Conservation (phyloP, 2,113 vertebrate genomes). For the Etheostoma cragini region DNA sequence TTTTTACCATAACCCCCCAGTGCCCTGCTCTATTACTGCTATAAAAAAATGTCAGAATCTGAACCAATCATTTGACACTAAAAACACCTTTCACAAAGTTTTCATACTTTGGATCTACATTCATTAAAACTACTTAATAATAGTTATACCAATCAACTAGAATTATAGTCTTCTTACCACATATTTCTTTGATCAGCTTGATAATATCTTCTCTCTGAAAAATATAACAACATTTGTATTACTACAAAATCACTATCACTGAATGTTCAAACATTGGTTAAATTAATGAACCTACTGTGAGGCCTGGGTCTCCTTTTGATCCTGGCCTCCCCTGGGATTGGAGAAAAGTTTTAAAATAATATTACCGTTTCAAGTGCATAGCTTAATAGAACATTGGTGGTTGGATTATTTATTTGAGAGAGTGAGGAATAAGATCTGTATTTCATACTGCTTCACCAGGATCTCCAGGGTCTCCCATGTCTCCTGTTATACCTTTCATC, state of each 20-base stretch:
- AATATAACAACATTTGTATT: not conserved
- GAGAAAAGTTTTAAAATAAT: slow-evolving; percentile 20
- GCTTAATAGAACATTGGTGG: not conserved
- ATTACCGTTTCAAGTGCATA: not conserved
- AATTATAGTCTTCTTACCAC: slow-evolving; percentile 86
- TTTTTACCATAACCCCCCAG: not conserved
- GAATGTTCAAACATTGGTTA: not conserved
- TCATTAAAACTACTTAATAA: not conserved
- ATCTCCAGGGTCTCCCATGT: slow-evolving; percentile 87
- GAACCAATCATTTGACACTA: not conserved
- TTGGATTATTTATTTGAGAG: not conserved
- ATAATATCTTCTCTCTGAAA: slow-evolving; percentile 91
- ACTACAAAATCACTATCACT: not conserved
- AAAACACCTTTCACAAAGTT: not conserved
- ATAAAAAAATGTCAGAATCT: not conserved
- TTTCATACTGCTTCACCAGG: slow-evolving; percentile 85
- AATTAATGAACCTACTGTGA: slow-evolving; percentile 84
- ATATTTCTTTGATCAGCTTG: slow-evolving; percentile 93
- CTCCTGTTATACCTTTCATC: slow-evolving; percentile 88
- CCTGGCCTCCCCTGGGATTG: slow-evolving; percentile 85
- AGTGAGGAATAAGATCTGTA: not conserved
- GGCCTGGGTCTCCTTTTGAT: slow-evolving; percentile 88
- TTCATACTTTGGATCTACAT: not conserved
- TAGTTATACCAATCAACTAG: not conserved
- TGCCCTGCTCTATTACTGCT: not conserved